Evolutionary conservation across 2,113 vertebrate genomes (phyloP).

Genomic region (Lophotis ruficrista): DNA sequence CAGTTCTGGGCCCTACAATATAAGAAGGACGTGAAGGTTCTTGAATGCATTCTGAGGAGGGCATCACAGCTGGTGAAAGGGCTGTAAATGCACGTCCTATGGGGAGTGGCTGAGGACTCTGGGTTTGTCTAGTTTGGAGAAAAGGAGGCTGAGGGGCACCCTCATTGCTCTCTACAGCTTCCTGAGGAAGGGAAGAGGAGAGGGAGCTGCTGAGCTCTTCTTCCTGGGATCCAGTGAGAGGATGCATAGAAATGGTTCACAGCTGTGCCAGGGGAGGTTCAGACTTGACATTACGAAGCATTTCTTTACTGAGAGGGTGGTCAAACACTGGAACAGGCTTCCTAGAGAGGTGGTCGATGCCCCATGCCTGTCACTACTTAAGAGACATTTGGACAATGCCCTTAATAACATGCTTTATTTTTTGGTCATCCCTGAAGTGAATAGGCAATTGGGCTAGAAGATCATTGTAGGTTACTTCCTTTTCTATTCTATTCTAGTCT

Average conservation of each 20-base stretch:
- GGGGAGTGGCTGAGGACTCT: not conserved
- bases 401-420: not conserved
- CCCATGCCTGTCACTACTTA: not conserved
- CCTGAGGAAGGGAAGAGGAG: not conserved
- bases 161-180: not conserved
- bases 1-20: not conserved
- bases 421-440: not conserved
- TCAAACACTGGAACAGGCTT: not conserved
- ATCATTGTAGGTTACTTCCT: rapidly evolving
- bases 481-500: too few species aligned
- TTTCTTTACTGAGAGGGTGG: not conserved
- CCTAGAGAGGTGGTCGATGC: not conserved
- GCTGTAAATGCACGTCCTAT: not conserved
- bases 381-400: not conserved
- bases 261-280: not conserved
- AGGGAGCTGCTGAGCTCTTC: too few species aligned
- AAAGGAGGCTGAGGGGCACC: not conserved
- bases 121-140: not conserved
- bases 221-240: not conserved
- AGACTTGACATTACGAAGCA: not conserved
- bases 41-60: not conserved
- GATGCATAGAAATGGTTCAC: not conserved
- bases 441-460: too few species aligned
- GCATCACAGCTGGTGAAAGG: not conserved
- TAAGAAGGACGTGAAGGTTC: not conserved